Conservation (phyloP, 2,113 vertebrate genomes). For the Catharus bicknelli region DNA sequence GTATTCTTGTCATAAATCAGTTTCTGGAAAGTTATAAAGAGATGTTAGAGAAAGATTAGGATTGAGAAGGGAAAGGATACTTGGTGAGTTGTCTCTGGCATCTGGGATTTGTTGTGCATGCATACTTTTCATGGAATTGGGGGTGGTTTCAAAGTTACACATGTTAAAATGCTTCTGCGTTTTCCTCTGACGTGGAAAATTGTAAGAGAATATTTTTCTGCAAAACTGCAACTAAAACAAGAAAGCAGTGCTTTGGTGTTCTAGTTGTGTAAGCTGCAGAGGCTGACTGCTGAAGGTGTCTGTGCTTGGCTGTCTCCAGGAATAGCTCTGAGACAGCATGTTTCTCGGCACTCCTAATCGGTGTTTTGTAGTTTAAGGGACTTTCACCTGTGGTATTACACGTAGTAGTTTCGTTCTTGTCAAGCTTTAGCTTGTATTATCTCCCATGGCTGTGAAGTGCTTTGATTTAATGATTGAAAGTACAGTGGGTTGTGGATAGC, state of each 20-base stretch:
- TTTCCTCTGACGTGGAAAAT: not conserved
- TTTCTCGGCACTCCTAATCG: not conserved
- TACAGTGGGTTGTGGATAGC: not conserved
- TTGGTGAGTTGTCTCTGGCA: accelerated
- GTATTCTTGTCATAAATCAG: not conserved
- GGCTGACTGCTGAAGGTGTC: not conserved
- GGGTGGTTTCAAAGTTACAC: not conserved
- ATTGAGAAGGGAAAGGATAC: not conserved
- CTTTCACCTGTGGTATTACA: not conserved
- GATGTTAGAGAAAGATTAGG: not conserved
- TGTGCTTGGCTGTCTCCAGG: not conserved
- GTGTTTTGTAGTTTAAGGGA: not conserved
- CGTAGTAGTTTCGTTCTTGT: not conserved
- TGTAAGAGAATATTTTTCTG: not conserved
- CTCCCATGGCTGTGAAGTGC: not conserved
- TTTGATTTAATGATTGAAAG: not conserved
- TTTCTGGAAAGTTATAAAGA: not conserved
- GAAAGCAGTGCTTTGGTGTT: not conserved
- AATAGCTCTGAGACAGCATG: not conserved
- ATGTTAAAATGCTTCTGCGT: not conserved
- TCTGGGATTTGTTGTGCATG: not conserved
- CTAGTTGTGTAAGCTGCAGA: not conserved
- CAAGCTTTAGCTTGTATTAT: not conserved
- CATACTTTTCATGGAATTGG: not conserved
- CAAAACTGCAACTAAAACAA: not conserved